Evolutionary conservation across 2,113 vertebrate genomes (phyloP).

Genomic region (Dipodomys spectabilis): DNA sequence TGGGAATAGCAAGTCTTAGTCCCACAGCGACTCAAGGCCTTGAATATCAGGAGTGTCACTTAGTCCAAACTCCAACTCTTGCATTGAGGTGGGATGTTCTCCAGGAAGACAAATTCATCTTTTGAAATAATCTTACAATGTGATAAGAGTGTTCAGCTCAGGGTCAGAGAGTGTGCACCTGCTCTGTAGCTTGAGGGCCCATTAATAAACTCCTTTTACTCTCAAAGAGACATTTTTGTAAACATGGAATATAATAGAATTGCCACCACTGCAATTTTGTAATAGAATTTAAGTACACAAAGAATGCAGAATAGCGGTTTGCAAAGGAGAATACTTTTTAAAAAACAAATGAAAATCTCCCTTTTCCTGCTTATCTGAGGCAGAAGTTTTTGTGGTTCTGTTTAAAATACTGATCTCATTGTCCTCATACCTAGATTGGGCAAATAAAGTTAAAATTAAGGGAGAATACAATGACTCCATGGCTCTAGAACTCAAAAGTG

Average conservation of each 20-base stretch:
- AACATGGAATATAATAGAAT: conserved; percentile 39
- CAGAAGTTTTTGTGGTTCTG: neutral
- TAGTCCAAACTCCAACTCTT: neutral
- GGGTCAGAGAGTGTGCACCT: neutral
- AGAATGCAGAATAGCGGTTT: neutral
- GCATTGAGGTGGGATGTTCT: neutral
- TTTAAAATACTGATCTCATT: neutral
- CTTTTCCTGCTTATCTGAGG: neutral
- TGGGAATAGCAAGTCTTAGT: neutral
- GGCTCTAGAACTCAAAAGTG: conserved; percentile 32
- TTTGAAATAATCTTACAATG: conserved; percentile 3
- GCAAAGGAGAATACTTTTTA: neutral
- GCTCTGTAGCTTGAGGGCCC: neutral
- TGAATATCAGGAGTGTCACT: neutral
- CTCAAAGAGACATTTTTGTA: conserved; percentile 7
- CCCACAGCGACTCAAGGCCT: neutral
- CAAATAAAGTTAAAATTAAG: neutral
- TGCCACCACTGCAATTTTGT: neutral
- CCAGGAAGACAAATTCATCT: neutral
- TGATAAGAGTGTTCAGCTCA: neutral
- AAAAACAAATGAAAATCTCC: neutral
- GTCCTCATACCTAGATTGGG: neutral
- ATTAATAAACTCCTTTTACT: neutral
- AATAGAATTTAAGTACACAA: neutral
- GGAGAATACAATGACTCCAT: neutral